Base-by-base conservation (phyloP, 2,113 vertebrate species). In the Cinclus mexicanus region DNA sequence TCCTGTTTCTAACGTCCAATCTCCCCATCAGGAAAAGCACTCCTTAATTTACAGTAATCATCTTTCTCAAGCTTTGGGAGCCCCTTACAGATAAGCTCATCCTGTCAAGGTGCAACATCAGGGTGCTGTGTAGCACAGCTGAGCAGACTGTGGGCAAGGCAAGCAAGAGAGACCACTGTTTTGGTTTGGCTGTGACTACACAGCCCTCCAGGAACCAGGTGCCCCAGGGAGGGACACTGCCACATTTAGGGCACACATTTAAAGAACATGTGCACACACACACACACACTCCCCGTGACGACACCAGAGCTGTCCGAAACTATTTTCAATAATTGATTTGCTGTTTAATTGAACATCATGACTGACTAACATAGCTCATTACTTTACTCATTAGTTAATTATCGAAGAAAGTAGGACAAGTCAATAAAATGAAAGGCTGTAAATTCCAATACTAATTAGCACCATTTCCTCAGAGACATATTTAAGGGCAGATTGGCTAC, bases 361-460 rank as follows among this genome's bases (percentile, higher is more conserved):
- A 99, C 98, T 99, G 99, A 99, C 99, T 99, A 99, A 99, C 99
- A 99, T 99, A 99, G 99, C 99, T 99, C 99, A 99, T 99, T 99
- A 99, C 99, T 99, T 99, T 99, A 99, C 99, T 99, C 99, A 99
- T 99, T 99, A 99, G 99, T 99, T 99, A 99, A 99, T 99, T 99
- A 99, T 99, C 98, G 98, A 98, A 99, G 99, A 99, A 98, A 99
- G 98, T 99, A 99, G 99, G 99, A 99, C 99, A 99, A 99, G 99
- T 99, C 99, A 99, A 99, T 99, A 99, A 99, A 99, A 99, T 98
- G 98, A 98, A 99, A 99, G 99, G 99, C 98, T 99, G 99, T 99
- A 99, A 99, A 99, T 99, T 99, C 99, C 98, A 98, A 98, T 99
- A 99, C 99, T 99, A 99, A 99, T 99, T 99, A 99, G 99, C 98